Evolutionary conservation across 1,140 invertebrate genomes (phyloP).

Genomic region (Bombus cullumanus): DNA sequence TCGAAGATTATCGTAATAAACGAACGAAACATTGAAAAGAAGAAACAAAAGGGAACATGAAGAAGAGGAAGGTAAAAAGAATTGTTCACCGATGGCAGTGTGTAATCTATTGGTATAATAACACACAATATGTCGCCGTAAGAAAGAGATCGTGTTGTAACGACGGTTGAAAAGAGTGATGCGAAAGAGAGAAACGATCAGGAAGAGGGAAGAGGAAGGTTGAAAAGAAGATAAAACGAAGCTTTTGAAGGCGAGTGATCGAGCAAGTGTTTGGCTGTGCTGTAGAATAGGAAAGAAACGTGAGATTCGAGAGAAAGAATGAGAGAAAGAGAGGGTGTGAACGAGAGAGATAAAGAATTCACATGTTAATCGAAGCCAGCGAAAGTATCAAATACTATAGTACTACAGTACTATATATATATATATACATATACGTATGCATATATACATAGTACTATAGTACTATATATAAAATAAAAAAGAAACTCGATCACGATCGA

Average conservation of each 20-base stretch:
- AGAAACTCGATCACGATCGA: background rate
- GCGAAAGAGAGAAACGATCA: slow-evolving; percentile 17
- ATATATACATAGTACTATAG: background rate
- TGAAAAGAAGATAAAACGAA: slow-evolving; percentile 39
- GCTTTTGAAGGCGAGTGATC: slow-evolving; percentile 72
- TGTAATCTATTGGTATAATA: slow-evolving; percentile 46
- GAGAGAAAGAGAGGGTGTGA: slow-evolving; percentile 62
- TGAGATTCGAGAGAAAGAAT: slow-evolving; percentile 34
- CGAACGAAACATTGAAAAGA: background rate
- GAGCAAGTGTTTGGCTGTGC: slow-evolving; percentile 82
- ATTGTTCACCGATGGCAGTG: slow-evolving; percentile 49
- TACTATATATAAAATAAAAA: background rate
- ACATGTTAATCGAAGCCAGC: slow-evolving; percentile 69
- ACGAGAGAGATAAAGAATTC: slow-evolving; percentile 48
- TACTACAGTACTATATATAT: background rate
- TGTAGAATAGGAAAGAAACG: slow-evolving; percentile 76
- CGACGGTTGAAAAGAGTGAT: slow-evolving; percentile 12
- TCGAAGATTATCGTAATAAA: background rate
- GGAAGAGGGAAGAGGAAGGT: slow-evolving; percentile 30
- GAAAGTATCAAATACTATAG: slow-evolving; percentile 59
- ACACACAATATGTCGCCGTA: slow-evolving; percentile 43
- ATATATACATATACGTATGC: background rate
- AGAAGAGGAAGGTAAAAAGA: slow-evolving; percentile 26
- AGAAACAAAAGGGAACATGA: background rate
- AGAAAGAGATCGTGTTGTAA: slow-evolving; percentile 47